These are phyloP conservation scores for Hypotaenidia okinawae DNA, from an alignment of 2,797 vertebrate species.

Conservation along the genomic window DNA sequence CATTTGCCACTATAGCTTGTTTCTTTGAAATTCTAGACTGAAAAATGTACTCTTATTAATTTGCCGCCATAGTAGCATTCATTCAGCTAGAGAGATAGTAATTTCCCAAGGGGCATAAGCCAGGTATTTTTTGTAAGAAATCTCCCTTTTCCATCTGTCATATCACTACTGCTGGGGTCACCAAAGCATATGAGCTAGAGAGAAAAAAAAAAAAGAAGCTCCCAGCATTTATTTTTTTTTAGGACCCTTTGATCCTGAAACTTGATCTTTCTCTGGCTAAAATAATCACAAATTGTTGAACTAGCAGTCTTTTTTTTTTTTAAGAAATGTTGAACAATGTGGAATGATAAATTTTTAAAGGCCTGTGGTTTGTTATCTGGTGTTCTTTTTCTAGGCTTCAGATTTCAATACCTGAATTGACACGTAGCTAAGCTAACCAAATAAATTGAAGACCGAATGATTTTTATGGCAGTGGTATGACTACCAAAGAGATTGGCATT, in stretches of 20 bases:
- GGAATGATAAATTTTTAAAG: not conserved
- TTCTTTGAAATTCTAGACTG: not conserved
- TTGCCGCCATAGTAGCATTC: not conserved
- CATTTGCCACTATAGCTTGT: not conserved
- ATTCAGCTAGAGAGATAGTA: not conserved
- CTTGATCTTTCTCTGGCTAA: not conserved
- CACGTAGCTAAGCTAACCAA: constrained; percentile 21
- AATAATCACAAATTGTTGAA: not conserved
- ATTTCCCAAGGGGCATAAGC: not conserved
- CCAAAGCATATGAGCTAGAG: not conserved
- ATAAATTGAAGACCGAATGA: constrained; percentile 54
- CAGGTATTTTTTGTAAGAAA: not conserved
- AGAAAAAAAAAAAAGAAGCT: fast-evolving
- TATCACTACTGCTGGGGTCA: not conserved
- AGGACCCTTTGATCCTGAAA: not conserved
- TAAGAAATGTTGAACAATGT: not conserved
- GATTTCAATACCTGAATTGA: constrained; percentile 24
- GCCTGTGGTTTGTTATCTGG: not conserved
- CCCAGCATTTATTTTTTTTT: not conserved
- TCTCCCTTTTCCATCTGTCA: not conserved
- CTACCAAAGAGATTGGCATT: constrained; percentile 57
- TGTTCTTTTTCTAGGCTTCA: constrained; percentile 3
- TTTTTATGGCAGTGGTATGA: constrained; percentile 66
- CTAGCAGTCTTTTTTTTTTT: fast-evolving
- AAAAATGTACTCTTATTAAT: not conserved